Evolutionary conservation across 2,113 vertebrate species (phyloP), one percentile per base, ranked within the genome.

Genomic region (Tupaia tana): DNA sequence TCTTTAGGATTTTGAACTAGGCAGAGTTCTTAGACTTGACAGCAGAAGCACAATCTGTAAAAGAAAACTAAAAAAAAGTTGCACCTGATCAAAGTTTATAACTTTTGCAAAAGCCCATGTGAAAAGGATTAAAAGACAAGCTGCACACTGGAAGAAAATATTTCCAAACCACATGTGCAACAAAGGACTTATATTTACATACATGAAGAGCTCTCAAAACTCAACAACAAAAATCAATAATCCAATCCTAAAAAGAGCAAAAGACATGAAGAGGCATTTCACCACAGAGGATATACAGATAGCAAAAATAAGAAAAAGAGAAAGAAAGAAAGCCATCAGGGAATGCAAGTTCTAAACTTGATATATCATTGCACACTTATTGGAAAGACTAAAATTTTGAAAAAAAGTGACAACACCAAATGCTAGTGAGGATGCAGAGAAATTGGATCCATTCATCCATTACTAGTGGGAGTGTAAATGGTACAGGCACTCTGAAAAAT

Each of bases 181-280:
- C 27, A 87, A 70, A 81, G 27, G 22, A 77, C 29, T 86, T 90
- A 4, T 63, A 24, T 54, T 56, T 88, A 59, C n/a, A 80, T 58
- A 85, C 70, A 75, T 58, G 56, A 94, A n/a, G n/a, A 83, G n/a
- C 18, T 85, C 66, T 89, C 54, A 80, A 82, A 94, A 75, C 20
- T 88, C 78, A 78, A 74, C 8, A 84, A 34, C 64, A 64, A 87
- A 70, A 34, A 78, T 69, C 24, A 77, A 63, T 31, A 79, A 80
- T 58, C 34, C 59, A 85, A 19, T 79, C 56, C 67, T 43, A 87
- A 86, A 96, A 83, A 34, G 15, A 11, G 67, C 67, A 81, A 80
- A 71, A 9, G 10, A 70, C n/a, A 56, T n/a, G 54, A 58, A 83
- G 58, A 64, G 67, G 64, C 29, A 82, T 71, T 77, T 89, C 85